Conservation (phyloP, 2,113 vertebrate genomes). For the Solea senegalensis region DNA sequence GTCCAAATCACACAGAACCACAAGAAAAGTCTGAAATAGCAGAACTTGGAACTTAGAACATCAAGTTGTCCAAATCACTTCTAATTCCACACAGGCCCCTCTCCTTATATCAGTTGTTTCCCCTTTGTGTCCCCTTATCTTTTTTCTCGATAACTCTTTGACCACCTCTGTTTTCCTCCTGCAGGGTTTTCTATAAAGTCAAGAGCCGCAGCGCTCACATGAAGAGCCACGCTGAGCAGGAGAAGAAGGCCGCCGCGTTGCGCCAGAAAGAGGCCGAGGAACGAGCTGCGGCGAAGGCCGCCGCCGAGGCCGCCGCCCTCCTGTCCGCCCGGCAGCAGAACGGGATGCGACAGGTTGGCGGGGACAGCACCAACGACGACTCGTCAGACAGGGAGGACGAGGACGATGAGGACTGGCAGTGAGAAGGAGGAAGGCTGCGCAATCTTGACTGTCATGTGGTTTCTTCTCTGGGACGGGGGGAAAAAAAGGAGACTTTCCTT, state of each 20-base stretch:
- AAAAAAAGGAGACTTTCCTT: conserved; percentile 36
- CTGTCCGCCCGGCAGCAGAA: conserved; percentile 77
- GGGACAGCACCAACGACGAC: conserved; percentile 80
- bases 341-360: conserved; percentile 63
- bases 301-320: conserved; percentile 68
- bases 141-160: background rate
- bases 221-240: conserved; percentile 98
- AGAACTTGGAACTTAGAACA: too few relatives aligned
- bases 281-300: conserved; percentile 58
- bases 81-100: too few relatives aligned
- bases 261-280: conserved; percentile 87
- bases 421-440: conserved; percentile 25
- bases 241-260: conserved; percentile 93
- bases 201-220: conserved; percentile 99
- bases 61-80: too few relatives aligned
- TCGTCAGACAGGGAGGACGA: conserved; percentile 85
- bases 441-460: conserved; percentile 8
- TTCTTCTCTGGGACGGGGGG: background rate
- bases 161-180: background rate
- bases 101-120: too few relatives aligned
- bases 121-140: too few relatives aligned
- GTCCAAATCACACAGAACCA: too few relatives aligned
- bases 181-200: conserved; percentile 95
- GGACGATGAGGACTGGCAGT: conserved; percentile 82
- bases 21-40: too few relatives aligned